A percentile compares a stretch with the other conserved stretches of the same genome.
These are phyloP conservation scores for Parasteatoda lunata DNA, from an alignment of 2,888 invertebrate species.

Conservation along the genomic window DNA sequence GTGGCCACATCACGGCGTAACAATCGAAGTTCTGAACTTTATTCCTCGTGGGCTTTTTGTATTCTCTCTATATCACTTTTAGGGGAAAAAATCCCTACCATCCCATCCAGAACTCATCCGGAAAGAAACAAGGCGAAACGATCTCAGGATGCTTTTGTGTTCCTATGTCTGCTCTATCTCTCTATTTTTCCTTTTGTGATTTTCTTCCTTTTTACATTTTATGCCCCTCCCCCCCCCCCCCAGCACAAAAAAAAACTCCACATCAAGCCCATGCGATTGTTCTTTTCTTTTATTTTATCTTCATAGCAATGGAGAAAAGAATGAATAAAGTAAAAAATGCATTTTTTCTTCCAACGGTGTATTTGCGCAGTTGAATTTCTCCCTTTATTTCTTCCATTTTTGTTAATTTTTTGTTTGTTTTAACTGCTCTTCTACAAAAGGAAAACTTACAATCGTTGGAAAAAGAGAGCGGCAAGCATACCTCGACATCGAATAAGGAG, in stretches of 20 bases:
- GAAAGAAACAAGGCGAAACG: constrained; percentile 15
- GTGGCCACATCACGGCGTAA: too few relatives aligned
- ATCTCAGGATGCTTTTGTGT: constrained; percentile 27
- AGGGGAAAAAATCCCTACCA: not conserved
- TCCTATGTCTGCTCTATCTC: constrained; percentile 47
- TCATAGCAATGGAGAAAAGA: constrained; percentile 48
- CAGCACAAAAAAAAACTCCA: constrained; percentile 10
- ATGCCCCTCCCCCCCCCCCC: not conserved
- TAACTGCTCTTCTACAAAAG: too few relatives aligned
- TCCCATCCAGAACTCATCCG: not conserved
- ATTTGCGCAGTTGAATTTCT: constrained; percentile 22
- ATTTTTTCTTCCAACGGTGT: constrained; percentile 26
- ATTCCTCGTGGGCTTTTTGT: too few relatives aligned
- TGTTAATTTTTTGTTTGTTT: too few relatives aligned
- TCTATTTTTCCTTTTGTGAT: constrained; percentile 20
- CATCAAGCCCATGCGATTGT: constrained; percentile 46
- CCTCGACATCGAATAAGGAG: constrained; percentile 47
- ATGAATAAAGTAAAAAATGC: constrained; percentile 41
- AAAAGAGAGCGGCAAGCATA: not conserved
- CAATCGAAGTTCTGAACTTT: too few relatives aligned
- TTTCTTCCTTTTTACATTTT: constrained; percentile 34
- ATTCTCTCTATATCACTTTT: too few relatives aligned
- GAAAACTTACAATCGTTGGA: not conserved
- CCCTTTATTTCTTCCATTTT: too few relatives aligned
- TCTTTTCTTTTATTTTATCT: constrained; percentile 48